Evolutionary conservation across 1,140 invertebrate species (phyloP), one percentile per base, ranked within the genome.

Genomic region (Leucophenga varia): DNA sequence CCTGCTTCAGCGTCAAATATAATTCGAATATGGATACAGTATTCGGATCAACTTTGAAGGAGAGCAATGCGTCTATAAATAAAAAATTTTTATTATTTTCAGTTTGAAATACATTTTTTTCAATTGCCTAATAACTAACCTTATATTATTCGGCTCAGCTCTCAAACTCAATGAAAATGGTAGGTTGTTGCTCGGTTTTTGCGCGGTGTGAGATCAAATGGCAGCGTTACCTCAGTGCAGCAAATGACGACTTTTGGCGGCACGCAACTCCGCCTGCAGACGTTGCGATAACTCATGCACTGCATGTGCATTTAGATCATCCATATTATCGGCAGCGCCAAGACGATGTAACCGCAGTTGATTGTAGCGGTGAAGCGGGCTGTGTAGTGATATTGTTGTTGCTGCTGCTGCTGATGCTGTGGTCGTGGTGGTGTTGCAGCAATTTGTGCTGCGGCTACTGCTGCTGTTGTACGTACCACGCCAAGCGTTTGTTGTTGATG

Each of bases 11-110:
- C 13, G 89, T 91, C 21, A 92, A 78, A 72, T 87, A 88, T 48
- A 92, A 79, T 76, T 93, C 89, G 64, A 93, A 93, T 17, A 91
- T 94, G 17, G 90, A 86, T 25, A 91, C 86, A 8, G 88, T 89
- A 59, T 83, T 83, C 25, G 86, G 85, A 77, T 93, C 90, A 60
- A 89, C 88, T 69, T 89, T 87, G 74, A 93, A 82, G 43, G 83
- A 82, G 51, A n/a, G 83, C 80, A 49, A 82, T 75, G 49, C 72
- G 67, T 43, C 72, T 74, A n/a, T n/a, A n/a, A 32, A 32, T 2
- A 32, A 32, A 32, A n/a, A 7, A 30, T 30, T 30, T 30, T n/a
- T 30, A 30, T 7, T 30, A 30, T n/a, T n/a, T n/a, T n/a, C n/a
- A n/a, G n/a, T 12, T n/a, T n/a, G 14, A 32, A 32, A 32, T n/a